Conservation (phyloP, 1,140 invertebrate genomes). For the Dendrolimus punctatus region DNA sequence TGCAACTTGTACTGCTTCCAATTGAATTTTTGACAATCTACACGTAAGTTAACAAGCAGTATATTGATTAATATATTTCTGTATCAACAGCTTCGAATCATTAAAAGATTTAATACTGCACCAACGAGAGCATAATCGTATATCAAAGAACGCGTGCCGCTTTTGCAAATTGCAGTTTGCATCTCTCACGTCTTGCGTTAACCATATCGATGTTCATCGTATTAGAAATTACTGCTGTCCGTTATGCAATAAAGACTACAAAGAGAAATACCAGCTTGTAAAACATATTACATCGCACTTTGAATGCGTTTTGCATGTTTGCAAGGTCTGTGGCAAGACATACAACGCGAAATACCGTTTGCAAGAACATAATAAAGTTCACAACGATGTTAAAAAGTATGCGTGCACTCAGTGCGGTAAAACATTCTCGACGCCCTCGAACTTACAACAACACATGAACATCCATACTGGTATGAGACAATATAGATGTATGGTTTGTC, state of each 20-base stretch:
- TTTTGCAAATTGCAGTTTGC: conserved; percentile 40
- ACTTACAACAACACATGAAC: conserved; percentile 45
- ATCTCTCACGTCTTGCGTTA: conserved; percentile 27
- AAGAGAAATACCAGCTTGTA: conserved; percentile 37
- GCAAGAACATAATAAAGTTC: conserved; percentile 41
- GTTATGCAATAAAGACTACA: conserved; percentile 36
- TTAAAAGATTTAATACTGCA: conserved; percentile 39
- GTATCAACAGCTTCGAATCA: conserved; percentile 35
- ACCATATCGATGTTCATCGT: conserved; percentile 43
- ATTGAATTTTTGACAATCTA: no score
- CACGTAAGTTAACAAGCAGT: no score
- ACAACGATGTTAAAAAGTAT: conserved; percentile 29
- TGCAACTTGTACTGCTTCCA: no score
- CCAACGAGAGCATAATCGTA: conserved; percentile 27
- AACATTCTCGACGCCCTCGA: conserved; percentile 30
- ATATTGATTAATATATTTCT: background rate
- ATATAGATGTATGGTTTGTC: conserved; percentile 40
- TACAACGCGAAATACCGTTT: conserved; percentile 39
- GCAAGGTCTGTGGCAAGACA: conserved; percentile 49
- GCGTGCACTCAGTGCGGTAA: conserved; percentile 45
- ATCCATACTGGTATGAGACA: conserved; percentile 38
- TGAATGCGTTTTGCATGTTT: conserved; percentile 42
- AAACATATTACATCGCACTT: conserved; percentile 52
- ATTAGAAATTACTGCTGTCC: conserved; percentile 42
- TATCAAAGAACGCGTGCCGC: conserved; percentile 29